Base-by-base conservation (phyloP, 1,140 invertebrate species). In the Anthonomus grandis region DNA sequence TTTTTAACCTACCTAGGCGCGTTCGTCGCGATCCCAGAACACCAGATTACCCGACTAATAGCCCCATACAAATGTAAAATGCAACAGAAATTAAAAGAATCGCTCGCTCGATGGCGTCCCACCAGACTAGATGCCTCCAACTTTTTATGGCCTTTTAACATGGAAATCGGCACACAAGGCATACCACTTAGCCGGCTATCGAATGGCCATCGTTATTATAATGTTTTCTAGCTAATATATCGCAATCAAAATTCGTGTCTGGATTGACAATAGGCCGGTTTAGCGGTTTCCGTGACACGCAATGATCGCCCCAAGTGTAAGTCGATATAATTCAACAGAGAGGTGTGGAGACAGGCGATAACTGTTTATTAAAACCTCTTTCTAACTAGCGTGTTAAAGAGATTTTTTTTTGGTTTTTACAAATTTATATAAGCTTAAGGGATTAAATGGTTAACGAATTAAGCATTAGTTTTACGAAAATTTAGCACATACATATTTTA, bases 31-130 rank as follows among this genome's bases (percentile, higher is more conserved):
- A 39, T 51, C 31, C 46, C 52, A 51, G 57, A 63, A 63, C 44
- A 53, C 50, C 55, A 63, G 56, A 63, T 63, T 59, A 59, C 36
- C n/a, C 45, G 23, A 53, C 57, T 63, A 63, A 63, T 63, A 49
- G 60, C 56, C n/a, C 60, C 24, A 63, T 63, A 63, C 56, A 59
- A 63, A 63, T 63, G 60, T 63, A 56, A 63, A 59, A 52, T 58
- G 57, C 56, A n/a, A n/a, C n/a, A 59, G 56, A 58, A 55, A 63
- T 63, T 63, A 54, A 60, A 56, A 53, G 53, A 60, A 59, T n/a
- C n/a, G n/a, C n/a, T n/a, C n/a, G n/a, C n/a, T n/a, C 46, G 50
- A 44, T 49, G 21, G 38, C 51, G 38, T 54, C 46, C 57, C 49
- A 59, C 41, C 41, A 50, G 49, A 59, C 41, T 47, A 50, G 49